Conservation (phyloP, 2,113 vertebrate species). For the Globicephala melas region DNA sequence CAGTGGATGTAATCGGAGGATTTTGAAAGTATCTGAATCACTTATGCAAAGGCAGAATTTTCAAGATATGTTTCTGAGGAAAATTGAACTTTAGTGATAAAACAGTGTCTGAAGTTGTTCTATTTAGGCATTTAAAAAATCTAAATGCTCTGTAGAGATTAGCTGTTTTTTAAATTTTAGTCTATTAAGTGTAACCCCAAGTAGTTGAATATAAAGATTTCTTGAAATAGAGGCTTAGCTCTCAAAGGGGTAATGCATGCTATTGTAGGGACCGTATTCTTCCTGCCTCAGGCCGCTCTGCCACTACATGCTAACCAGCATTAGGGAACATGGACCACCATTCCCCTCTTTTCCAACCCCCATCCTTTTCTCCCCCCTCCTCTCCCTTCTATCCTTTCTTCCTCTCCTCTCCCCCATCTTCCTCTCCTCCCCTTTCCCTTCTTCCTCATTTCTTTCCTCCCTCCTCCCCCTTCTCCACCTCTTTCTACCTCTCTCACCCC, state of each 20-base stretch:
- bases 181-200: not conserved
- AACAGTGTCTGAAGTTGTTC: not conserved
- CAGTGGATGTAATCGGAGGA: not conserved
- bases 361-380: not conserved
- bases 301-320: not conserved
- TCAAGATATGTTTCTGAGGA: not conserved
- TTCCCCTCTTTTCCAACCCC: accelerated
- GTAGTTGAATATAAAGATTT: not conserved
- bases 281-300: not conserved
- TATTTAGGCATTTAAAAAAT: not conserved
- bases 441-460: not conserved
- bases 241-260: not conserved
- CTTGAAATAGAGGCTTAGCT: not conserved
- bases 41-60: not conserved
- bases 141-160: not conserved
- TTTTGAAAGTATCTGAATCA: not conserved
- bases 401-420: not conserved
- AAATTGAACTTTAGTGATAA: not conserved
- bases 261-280: not conserved
- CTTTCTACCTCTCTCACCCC: not conserved
- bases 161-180: not conserved
- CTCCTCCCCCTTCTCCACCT: no score
- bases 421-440: not conserved
- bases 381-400: not conserved
- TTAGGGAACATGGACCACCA: not conserved